Base-by-base conservation (phyloP, 2,113 vertebrate species). In the Barbus barbus region DNA sequence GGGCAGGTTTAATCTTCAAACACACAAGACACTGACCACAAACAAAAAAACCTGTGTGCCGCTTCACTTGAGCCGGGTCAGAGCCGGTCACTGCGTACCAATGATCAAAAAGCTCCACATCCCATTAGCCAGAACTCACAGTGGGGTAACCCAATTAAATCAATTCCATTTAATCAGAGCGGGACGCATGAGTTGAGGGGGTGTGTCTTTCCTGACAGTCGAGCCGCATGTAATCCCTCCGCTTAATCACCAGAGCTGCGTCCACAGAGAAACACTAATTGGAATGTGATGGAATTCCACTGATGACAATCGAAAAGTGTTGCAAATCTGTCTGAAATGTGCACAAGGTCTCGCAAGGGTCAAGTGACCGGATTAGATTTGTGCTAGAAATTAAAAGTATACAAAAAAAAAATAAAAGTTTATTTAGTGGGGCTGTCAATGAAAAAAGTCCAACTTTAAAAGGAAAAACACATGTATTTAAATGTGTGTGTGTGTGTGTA, bases 141-240 rank as follows among this genome's bases (percentile, higher is more conserved):
- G 90, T 86, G 90, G 61, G 89, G 89, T 79, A 88, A 88, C 90
- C 89, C 92, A 90, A 92, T 94, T 93, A 93, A 92, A 93, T 92
- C 91, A 92, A 90, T 90, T 93, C 90, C 75, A 85, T 90, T 90
- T 92, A 92, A 94, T 93, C 92, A 91, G 89, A 48, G 38, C 84
- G 84, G 85, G 87, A 86, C 83, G 16, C 88, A 81, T 81, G 87
- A 87, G 86, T 83, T 74, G 87, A 89, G 90, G 86, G 88, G 87
- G 84, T 78, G 51, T 89, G 76, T 63, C 90, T 88, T 90, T 92
- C 89, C 89, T 87, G 85, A 87, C 89, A 86, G 88, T 86, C 89
- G 14, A 51, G 81, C 9, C 88, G 63, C 84, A 79, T 88, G 90
- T 90, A 91, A 90, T 92, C 89, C 89, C 44, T 86, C 90, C 90